Evolutionary conservation across 2,797 vertebrate species (phyloP).

Genomic region (Amblyraja radiata): DNA sequence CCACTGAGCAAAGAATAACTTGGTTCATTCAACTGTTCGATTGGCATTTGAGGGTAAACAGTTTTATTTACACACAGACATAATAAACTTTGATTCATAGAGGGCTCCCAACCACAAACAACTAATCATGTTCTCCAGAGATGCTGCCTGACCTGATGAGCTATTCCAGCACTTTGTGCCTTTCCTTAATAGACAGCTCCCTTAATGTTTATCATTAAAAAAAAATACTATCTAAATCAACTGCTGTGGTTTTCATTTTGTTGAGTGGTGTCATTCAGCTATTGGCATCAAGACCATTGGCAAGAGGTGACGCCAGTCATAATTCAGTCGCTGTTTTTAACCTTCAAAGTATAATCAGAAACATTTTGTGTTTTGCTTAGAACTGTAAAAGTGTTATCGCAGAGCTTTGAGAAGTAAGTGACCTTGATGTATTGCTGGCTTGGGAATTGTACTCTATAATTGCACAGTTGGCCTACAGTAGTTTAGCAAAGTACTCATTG

Average conservation of each 20-base stretch:
- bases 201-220: too few relatives aligned
- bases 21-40: background rate
- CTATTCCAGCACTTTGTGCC: too few relatives aligned
- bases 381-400: background rate
- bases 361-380: background rate
- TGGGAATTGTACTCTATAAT: background rate
- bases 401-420: background rate
- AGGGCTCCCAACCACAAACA: too few relatives aligned
- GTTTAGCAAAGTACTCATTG: background rate
- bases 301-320: background rate
- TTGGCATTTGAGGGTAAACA: too few relatives aligned
- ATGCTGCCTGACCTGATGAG: too few relatives aligned
- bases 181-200: too few relatives aligned
- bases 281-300: background rate
- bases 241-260: too few relatives aligned
- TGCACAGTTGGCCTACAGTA: background rate
- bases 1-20: background rate
- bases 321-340: background rate
- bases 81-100: too few relatives aligned
- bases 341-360: background rate
- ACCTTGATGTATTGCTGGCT: background rate
- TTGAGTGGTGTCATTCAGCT: background rate
- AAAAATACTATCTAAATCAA: too few relatives aligned
- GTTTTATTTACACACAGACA: too few relatives aligned
- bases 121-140: too few relatives aligned